Evolutionary conservation across 2,113 vertebrate genomes (phyloP).

Genomic region (Callipepla squamata): DNA sequence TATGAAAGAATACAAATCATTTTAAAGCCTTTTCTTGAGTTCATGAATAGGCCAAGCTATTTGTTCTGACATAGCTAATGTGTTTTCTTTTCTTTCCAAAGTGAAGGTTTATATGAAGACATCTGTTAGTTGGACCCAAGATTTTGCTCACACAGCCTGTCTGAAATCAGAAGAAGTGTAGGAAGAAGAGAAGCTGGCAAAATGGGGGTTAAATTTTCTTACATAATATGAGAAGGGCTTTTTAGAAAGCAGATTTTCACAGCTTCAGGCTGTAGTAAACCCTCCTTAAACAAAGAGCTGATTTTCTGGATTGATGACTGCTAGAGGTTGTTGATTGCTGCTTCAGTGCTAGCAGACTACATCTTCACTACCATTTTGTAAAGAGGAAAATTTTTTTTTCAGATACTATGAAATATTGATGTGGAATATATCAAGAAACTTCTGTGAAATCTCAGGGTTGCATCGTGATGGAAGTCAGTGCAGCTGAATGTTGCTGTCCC

Average conservation of each 20-base stretch:
- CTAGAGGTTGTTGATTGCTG: not conserved
- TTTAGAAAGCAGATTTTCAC: not conserved
- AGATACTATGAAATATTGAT: not conserved
- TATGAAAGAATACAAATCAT: not conserved
- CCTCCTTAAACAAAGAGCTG: not conserved
- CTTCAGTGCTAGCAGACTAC: not conserved
- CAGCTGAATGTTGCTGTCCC: not conserved
- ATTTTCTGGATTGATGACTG: not conserved
- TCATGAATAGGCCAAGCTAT: not conserved
- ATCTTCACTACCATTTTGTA: not conserved
- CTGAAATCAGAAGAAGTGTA: not conserved
- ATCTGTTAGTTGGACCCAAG: not conserved
- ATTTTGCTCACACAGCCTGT: not conserved
- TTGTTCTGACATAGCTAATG: not conserved
- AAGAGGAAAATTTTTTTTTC: not conserved
- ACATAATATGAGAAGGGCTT: not conserved
- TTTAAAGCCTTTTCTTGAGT: not conserved
- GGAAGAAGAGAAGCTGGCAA: not conserved
- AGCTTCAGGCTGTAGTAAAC: not conserved
- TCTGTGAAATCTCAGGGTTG: not conserved
- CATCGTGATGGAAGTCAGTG: not conserved
- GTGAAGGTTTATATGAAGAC: slow-evolving; percentile 24
- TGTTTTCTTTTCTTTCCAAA: not conserved
- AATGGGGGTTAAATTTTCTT: not conserved
- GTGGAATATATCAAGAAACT: not conserved